Conservation (phyloP, 2,888 invertebrate species). For the Escarpia spicata region DNA sequence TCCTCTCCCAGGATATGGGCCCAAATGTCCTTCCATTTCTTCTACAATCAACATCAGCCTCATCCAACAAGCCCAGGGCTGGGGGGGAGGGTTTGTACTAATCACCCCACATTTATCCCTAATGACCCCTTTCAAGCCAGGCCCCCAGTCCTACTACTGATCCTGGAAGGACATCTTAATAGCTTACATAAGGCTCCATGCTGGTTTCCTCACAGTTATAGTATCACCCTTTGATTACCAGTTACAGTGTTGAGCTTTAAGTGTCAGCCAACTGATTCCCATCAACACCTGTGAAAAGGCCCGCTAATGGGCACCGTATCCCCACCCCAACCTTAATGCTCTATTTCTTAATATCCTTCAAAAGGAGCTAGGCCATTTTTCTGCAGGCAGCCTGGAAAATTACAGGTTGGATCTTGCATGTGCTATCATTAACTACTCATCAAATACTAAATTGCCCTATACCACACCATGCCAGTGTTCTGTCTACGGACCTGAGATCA, state of each 20-base stretch:
- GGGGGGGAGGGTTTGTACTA: background rate
- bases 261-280: background rate
- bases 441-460: background rate
- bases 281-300: constrained; percentile 16
- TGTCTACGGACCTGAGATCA: background rate
- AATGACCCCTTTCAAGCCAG: background rate
- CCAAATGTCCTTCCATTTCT: background rate
- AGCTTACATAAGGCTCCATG: constrained; percentile 1
- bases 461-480: background rate
- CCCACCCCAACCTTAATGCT: background rate
- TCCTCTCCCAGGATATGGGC: background rate
- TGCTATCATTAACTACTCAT: background rate
- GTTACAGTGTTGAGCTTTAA: background rate
- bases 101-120: background rate
- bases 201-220: background rate
- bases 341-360: background rate
- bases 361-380: background rate
- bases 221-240: constrained; percentile 5
- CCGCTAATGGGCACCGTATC: background rate
- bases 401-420: background rate
- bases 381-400: background rate
- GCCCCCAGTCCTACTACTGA: background rate
- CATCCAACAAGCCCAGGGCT: background rate
- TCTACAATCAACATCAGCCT: background rate
- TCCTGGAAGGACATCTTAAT: background rate